phyloP scores from a whole-genome alignment of 2,888 invertebrate genomes.

The Drosophila flavopinicola region DNA sequence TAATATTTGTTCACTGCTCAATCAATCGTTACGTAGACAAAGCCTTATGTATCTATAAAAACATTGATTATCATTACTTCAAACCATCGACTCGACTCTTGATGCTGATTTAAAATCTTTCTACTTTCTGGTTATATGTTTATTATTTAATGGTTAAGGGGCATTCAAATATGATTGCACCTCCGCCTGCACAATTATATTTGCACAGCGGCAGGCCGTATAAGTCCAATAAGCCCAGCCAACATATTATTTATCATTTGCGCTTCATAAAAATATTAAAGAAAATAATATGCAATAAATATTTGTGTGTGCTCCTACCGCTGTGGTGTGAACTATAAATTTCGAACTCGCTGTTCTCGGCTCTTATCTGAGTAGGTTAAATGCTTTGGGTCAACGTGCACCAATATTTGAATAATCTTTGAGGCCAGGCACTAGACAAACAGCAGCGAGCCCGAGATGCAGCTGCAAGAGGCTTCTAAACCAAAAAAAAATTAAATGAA shows the following conservation, averaged over 20 bases:
- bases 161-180: background rate
- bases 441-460: slow-evolving; percentile 30
- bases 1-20: too few species aligned
- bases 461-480: slow-evolving; percentile 18
- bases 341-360: slow-evolving; percentile 19
- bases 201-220: slow-evolving; percentile 10
- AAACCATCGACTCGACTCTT: too few species aligned
- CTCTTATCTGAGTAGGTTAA: slow-evolving; percentile 70
- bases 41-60: too few species aligned
- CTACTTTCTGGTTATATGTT: background rate
- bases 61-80: too few species aligned
- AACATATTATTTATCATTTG: slow-evolving; percentile 58
- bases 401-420: slow-evolving; percentile 77
- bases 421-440: slow-evolving; percentile 38
- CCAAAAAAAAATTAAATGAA: background rate
- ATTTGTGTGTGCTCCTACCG: slow-evolving; percentile 16
- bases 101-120: too few species aligned
- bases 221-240: slow-evolving; percentile 28
- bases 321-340: slow-evolving; percentile 69
- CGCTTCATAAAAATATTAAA: slow-evolving; percentile 61
- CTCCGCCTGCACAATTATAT: slow-evolving; percentile 2
- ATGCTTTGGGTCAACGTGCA: slow-evolving; percentile 67
- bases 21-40: too few species aligned
- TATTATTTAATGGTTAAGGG: background rate
- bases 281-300: slow-evolving; percentile 68